phyloP scores from a whole-genome alignment of 2,888 invertebrate genomes.

The Magallana nippona region DNA sequence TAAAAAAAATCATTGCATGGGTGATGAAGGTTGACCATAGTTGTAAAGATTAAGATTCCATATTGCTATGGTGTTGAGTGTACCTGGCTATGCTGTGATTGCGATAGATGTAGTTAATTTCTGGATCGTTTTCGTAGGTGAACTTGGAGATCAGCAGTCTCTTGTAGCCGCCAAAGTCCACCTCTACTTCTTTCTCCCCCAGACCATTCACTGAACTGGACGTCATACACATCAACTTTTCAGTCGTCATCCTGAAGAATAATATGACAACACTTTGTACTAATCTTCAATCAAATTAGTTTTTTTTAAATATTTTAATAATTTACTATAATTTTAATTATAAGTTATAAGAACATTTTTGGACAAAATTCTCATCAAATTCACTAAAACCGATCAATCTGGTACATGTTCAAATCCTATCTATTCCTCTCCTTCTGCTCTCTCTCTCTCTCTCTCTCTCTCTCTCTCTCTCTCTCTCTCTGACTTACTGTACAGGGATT shows the following conservation, averaged over 20 bases:
- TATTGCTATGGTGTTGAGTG: no score
- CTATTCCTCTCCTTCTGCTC: not conserved
- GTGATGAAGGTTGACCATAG: no score
- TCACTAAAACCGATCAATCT: no score
- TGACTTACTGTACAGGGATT: no score
- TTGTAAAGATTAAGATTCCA: no score
- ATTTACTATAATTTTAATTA: no score
- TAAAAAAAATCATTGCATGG: no score
- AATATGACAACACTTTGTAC: not conserved
- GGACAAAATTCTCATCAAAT: no score
- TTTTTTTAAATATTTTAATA: no score
- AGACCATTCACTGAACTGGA: slow-evolving; percentile 61
- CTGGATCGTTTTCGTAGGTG: slow-evolving; percentile 93
- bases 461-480: not conserved
- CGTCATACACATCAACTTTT: slow-evolving; percentile 65
- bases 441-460: no score
- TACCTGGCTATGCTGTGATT: slow-evolving; percentile 79
- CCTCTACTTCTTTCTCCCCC: slow-evolving; percentile 63
- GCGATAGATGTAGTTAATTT: slow-evolving; percentile 89
- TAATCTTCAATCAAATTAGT: no score
- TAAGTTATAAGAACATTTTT: no score
- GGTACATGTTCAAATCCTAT: not conserved
- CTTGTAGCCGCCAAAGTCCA: slow-evolving; percentile 71
- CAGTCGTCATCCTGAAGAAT: slow-evolving; percentile 63
- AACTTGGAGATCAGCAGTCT: slow-evolving; percentile 78